These are phyloP conservation scores for Microtus richardsoni DNA, from an alignment of 2,113 vertebrate genomes.

Conservation along the genomic window DNA sequence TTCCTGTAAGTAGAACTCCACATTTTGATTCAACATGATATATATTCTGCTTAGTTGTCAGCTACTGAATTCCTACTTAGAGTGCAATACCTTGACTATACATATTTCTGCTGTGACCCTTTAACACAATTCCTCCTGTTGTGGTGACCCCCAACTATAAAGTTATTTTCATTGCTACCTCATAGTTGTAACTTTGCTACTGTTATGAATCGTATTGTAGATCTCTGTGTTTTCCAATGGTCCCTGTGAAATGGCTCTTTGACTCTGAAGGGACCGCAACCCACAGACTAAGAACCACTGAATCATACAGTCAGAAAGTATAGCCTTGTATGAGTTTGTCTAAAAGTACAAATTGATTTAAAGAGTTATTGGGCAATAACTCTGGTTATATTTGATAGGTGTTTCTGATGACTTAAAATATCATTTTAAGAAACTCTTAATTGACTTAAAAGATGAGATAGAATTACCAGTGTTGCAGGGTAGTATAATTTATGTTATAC, in stretches of 20 bases:
- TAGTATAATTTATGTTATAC: constrained; percentile 2
- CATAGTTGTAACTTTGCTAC: background rate
- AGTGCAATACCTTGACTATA: background rate
- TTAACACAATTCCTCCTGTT: background rate
- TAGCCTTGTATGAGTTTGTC: background rate
- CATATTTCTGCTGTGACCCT: background rate
- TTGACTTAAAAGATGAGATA: constrained; percentile 27
- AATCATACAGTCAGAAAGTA: constrained; percentile 12
- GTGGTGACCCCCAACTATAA: background rate
- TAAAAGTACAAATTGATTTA: constrained; percentile 23
- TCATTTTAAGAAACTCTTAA: constrained; percentile 30
- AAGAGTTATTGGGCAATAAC: background rate
- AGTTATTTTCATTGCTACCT: background rate
- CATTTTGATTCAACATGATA: constrained; percentile 18
- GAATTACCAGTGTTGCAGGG: background rate
- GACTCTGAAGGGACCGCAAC: background rate
- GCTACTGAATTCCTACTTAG: constrained; percentile 14
- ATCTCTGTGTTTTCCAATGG: background rate
- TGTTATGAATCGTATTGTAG: background rate
- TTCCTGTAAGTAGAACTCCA: constrained; percentile 82
- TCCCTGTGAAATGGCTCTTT: background rate
- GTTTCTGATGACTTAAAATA: constrained; percentile 45
- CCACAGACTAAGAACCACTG: background rate
- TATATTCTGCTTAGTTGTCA: background rate
- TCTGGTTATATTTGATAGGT: constrained; percentile 16